Evolutionary conservation across 2,797 vertebrate species (phyloP), one percentile per base, ranked within the genome.

Genomic region (Scleropages formosus): DNA sequence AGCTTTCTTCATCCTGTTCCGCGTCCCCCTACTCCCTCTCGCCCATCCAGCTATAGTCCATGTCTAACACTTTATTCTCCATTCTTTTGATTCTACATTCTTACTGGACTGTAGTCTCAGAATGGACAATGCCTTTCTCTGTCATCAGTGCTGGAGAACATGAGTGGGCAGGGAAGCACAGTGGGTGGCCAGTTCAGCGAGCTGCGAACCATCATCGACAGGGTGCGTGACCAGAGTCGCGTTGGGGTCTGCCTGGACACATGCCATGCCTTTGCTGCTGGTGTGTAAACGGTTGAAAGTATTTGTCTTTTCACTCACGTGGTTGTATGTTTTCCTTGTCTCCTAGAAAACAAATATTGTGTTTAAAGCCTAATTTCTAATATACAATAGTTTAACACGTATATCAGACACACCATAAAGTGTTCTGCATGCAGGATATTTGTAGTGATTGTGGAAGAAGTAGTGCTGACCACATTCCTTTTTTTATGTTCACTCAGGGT

Each of bases 161-260:
- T 94, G 93, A 86, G 92, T 24, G 89, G 93, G 76, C 93, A 94
- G 79, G 93, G 93, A 75, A 92, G 69, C 70, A 93, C 92, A 0
- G 79, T 94, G 62, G 91, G 92, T 0, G 90, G 92, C 0, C 81
- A 85, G 44, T 93, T 94, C 84, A 82, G 80, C 6, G 93, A 94
- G 83, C 87, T 94, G 53, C 90, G 75, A 84, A 83, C 83, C 81
- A 92, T 94, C 82, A 90, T 94, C 74, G 89, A 93, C 82, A 83
- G 60, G 76, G 89, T 94, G 78, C 87, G 82, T 51, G 92, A 94
- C 84, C 89, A 92, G 83, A 89, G 76, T 78, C 88, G 93, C 24
- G 87, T 92, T 0, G 92, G 88, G 27, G 89, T 93, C 75, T 93
- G 92, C 86, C 84, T 93, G 80, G 92, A 93, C 77, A 93, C 92